These are phyloP conservation scores for Drosophila nannoptera DNA, from an alignment of 1,140 invertebrate species.

Conservation along the genomic window DNA sequence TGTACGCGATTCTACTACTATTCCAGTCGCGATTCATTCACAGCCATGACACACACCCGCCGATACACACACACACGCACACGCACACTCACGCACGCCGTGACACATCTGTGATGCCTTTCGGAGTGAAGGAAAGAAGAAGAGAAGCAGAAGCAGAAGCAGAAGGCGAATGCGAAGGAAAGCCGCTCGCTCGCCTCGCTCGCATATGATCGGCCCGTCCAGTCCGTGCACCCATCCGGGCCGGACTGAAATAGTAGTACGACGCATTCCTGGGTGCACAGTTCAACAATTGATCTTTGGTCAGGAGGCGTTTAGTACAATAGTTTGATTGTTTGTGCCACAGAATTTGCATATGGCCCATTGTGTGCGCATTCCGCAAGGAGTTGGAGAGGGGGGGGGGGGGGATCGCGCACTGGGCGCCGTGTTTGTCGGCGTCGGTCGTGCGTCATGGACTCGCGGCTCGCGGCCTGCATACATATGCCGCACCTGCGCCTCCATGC, in stretches of 20 bases:
- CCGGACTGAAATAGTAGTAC: constrained; percentile 3
- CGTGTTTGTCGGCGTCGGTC: constrained; percentile 32
- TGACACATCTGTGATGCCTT: no score
- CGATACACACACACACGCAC: no score
- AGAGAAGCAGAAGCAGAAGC: no score
- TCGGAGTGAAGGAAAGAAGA: no score
- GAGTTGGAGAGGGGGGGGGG: not conserved
- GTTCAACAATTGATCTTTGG: constrained; percentile 62
- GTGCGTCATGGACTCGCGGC: constrained; percentile 54
- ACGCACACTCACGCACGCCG: no score
- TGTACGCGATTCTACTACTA: no score
- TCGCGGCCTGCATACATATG: constrained; percentile 65
- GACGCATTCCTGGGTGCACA: constrained; percentile 22
- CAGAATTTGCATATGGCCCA: constrained; percentile 61
- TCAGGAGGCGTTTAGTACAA: constrained; percentile 50
- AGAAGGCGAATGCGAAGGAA: not conserved
- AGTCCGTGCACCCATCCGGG: constrained; percentile 17
- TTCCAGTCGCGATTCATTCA: no score
- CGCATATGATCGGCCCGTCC: not conserved
- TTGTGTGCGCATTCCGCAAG: constrained; percentile 47
- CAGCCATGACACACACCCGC: no score
- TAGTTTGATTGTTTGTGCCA: constrained; percentile 61
- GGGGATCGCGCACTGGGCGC: constrained; percentile 13
- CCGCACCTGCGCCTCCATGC: constrained; percentile 71
- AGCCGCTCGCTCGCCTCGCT: not conserved